These are phyloP conservation scores for Laothoe populi DNA, from an alignment of 2,888 invertebrate genomes.

Conservation along the genomic window DNA sequence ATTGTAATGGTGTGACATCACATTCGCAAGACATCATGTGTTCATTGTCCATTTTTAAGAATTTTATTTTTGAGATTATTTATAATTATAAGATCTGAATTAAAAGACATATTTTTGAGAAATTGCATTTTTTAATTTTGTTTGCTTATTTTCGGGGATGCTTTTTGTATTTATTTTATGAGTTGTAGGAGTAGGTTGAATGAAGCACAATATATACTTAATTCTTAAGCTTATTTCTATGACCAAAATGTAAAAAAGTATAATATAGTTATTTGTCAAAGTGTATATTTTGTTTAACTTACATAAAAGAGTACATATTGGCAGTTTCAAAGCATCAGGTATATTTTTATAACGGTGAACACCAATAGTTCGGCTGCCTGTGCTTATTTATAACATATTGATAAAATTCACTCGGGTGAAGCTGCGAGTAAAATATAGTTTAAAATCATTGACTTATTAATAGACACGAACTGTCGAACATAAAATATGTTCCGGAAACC, in stretches of 20 bases:
- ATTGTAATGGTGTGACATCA: constrained; percentile 8
- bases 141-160: background rate
- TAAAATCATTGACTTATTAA: no score
- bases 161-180: constrained; percentile 14
- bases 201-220: constrained; percentile 32
- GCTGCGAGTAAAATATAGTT: no score
- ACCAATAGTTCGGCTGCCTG: no score
- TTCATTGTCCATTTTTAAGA: constrained; percentile 6
- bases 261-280: constrained; percentile 31
- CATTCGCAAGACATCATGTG: constrained; percentile 1
- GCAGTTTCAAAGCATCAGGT: no score
- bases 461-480: no score
- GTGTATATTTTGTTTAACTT: constrained; percentile 1
- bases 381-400: no score
- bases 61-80: constrained; percentile 31
- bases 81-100: constrained; percentile 37
- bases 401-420: no score
- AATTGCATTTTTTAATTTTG: constrained; percentile 31
- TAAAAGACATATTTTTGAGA: constrained; percentile 38
- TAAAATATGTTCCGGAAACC: no score
- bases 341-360: no score
- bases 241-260: constrained; percentile 42
- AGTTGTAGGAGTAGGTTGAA: constrained; percentile 19
- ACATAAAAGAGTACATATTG: background rate
- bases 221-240: no score